Evolutionary conservation across 2,797 vertebrate genomes (phyloP).

Genomic region (Scleropages formosus): DNA sequence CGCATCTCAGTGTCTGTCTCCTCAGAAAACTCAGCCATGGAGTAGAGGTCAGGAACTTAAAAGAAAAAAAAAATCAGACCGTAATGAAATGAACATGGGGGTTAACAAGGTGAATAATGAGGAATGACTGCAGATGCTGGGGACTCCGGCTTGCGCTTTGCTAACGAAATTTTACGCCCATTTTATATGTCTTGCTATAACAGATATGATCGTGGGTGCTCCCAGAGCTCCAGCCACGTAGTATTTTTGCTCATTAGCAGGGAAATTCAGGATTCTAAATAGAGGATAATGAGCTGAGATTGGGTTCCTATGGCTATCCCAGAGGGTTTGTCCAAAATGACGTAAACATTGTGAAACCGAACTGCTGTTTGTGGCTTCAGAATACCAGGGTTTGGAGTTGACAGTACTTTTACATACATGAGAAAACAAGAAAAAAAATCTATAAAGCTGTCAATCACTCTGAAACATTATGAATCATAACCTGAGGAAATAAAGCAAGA

Average conservation of each 20-base stretch:
- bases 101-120: slow-evolving; percentile 15
- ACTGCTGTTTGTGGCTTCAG: background rate
- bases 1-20: background rate
- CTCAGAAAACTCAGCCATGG: background rate
- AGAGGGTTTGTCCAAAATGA: slow-evolving; percentile 7
- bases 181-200: slow-evolving; percentile 9
- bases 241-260: background rate
- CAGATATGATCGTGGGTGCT: background rate
- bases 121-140: background rate
- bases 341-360: slow-evolving; percentile 21
- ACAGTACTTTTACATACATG: no score
- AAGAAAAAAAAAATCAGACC: slow-evolving; percentile 9
- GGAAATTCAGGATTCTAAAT: slow-evolving; percentile 2
- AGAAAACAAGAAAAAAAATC: background rate
- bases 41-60: background rate
- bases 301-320: background rate
- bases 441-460: slow-evolving; percentile 12
- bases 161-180: slow-evolving; percentile 16
- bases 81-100: slow-evolving; percentile 8
- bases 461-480: background rate
- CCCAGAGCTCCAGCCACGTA: slow-evolving; percentile 7
- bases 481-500: no score
- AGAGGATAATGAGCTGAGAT: slow-evolving; percentile 5
- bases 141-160: background rate
- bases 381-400: background rate